Conservation (phyloP, 2,888 invertebrate genomes). For the Parnassius orleans region DNA sequence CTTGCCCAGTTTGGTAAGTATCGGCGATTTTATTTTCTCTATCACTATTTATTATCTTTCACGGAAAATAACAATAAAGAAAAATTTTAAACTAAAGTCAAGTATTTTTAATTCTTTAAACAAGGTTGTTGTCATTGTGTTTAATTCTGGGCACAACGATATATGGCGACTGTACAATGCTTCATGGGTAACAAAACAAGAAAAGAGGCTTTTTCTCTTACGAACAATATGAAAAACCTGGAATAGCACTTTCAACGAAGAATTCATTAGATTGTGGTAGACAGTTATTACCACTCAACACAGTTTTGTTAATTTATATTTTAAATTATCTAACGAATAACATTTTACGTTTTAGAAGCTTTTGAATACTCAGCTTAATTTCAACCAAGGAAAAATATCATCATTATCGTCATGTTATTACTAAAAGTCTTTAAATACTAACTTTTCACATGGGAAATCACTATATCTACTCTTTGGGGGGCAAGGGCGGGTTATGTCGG, state of each 20-base stretch:
- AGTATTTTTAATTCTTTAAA: constrained; percentile 21
- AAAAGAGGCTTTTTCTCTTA: constrained; percentile 49
- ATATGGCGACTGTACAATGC: constrained; percentile 58
- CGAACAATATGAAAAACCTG: constrained; percentile 68
- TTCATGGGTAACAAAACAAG: constrained; percentile 57
- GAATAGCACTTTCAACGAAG: constrained; percentile 37
- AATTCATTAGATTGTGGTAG: constrained; percentile 29
- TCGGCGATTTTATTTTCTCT: too few species aligned
- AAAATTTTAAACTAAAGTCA: constrained; percentile 12
- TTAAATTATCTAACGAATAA: too few species aligned
- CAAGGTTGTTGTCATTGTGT: constrained; percentile 27
- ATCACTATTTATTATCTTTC: not conserved
- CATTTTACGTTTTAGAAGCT: too few species aligned
- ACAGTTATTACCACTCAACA: constrained; percentile 28
- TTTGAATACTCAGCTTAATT: too few species aligned
- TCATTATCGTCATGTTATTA: too few species aligned
- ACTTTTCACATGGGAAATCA: too few species aligned
- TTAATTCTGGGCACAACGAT: constrained; percentile 42
- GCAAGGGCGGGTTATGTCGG: too few species aligned
- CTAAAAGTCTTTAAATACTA: too few species aligned
- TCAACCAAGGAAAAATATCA: too few species aligned
- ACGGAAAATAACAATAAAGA: not conserved
- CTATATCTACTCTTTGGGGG: too few species aligned
- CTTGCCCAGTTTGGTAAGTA: too few species aligned
- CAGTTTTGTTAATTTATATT: too few species aligned